These are phyloP conservation scores for Euplexia lucipara DNA, from an alignment of 2,888 invertebrate species.

Conservation along the genomic window DNA sequence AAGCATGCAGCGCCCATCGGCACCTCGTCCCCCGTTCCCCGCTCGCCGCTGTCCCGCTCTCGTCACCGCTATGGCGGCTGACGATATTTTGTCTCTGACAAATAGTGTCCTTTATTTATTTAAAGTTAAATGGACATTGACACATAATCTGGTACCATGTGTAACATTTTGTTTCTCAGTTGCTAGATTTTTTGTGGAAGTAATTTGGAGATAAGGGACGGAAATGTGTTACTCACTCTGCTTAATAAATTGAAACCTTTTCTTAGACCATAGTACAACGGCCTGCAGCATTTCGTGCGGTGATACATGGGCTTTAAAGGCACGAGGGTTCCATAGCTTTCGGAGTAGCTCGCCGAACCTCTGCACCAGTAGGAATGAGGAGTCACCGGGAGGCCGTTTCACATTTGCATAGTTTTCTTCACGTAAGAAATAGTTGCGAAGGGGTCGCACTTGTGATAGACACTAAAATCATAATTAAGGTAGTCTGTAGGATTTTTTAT, in stretches of 20 bases:
- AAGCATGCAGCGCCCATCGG: no score
- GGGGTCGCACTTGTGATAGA: constrained; percentile 97
- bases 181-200: no score
- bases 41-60: no score
- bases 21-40: no score
- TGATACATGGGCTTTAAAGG: constrained; percentile 99
- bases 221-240: constrained; percentile 93
- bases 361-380: constrained; percentile 97
- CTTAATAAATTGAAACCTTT: constrained; percentile 99
- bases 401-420: constrained; percentile 97
- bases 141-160: no score
- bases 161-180: no score
- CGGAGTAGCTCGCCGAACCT: constrained; percentile 98
- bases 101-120: no score
- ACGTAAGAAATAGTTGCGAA: constrained; percentile 98
- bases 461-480: constrained; percentile 94
- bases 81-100: no score
- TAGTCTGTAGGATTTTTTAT: no score
- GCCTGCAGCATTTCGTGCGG: constrained; percentile 99
- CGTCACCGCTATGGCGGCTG: no score
- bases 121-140: no score
- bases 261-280: constrained; percentile 98
- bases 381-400: constrained; percentile 98
- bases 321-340: constrained; percentile 99
- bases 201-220: no score